Evolutionary conservation across 2,113 vertebrate genomes (phyloP), one percentile per base, ranked within the genome.

Genomic region (Rhinoptilus africanus): DNA sequence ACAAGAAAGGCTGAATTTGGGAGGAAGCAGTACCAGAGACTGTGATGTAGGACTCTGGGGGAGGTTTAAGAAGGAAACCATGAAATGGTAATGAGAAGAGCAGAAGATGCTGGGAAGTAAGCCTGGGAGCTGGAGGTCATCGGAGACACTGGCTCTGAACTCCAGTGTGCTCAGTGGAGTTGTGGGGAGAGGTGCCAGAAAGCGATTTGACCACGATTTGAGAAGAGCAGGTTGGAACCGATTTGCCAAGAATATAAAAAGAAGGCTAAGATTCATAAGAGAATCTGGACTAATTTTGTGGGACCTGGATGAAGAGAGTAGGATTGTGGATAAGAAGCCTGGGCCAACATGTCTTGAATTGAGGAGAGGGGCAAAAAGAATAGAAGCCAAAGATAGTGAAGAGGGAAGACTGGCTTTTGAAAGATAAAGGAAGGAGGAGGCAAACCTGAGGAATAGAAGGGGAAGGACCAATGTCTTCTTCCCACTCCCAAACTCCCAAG

Each of bases 321-420:
- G 43, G 34, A 68, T 4, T 41, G 8, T 10, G 21, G 22, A 26
- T 64, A 26, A 83, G 24, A 89, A 87, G 9, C 16, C 30, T 67
- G 30, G 19, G n/a, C 8, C 17, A 63, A 41, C 0, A 0, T 37
- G 3, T 34, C 34, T 66, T 48, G 30, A 24, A 43, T 4, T 51
- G 73, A 75, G 24, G 7, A 4, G 1, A 4, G 1, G 20, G 14
- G 2, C 19, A 81, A 87, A 73, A 73, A 66, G 59, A 84, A 35
- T 4, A 45, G 5, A 77, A 71, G 30, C 6, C 35, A 68, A 54
- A 81, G 24, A 51, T 1, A 54, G 35, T 13, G 13, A 26, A 68
- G 43, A 71, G 11, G 10, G 41, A 91, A 89, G 37, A 71, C 19
- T 57, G 35, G 21, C 34, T 56, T 80, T 64, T 64, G 17, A 89